Conservation (phyloP, 1,140 invertebrate genomes). For the Papilio glaucus region DNA sequence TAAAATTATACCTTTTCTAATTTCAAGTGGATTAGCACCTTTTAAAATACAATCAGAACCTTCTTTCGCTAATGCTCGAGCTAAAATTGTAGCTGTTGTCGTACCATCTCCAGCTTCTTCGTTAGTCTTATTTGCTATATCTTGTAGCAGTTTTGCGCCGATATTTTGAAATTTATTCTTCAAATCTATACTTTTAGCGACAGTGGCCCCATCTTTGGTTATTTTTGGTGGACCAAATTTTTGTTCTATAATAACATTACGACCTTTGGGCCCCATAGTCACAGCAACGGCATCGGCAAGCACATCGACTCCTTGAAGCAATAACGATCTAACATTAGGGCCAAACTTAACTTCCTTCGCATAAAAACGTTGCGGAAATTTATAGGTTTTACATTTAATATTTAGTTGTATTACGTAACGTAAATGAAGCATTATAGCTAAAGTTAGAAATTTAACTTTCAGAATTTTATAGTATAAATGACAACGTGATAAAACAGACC, state of each 20-base stretch:
- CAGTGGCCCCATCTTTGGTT: conserved; percentile 99
- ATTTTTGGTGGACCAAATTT: conserved; percentile 99
- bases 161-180: conserved; percentile 99
- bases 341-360: conserved; percentile 99
- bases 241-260: conserved; percentile 99
- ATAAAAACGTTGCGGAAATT: conserved; percentile 80
- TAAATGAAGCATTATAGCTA: conserved; percentile 92
- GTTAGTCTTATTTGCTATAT: conserved; percentile 99
- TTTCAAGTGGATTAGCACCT: conserved; percentile 99
- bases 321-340: conserved; percentile 96
- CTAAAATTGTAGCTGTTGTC: conserved; percentile 98
- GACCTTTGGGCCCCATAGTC: conserved; percentile 99
- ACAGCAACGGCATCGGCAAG: conserved; percentile 99
- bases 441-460: not conserved
- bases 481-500: not conserved
- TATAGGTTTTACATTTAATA: conserved; percentile 28
- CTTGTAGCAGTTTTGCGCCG: conserved; percentile 99
- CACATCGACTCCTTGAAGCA: conserved; percentile 99
- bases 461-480: not conserved
- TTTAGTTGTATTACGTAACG: conserved; percentile 30
- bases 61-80: conserved; percentile 98
- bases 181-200: conserved; percentile 98
- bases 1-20: conserved; percentile 97
- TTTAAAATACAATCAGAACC: conserved; percentile 99
- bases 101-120: conserved; percentile 99